These are phyloP conservation scores for Ophioderma brevispina DNA, from an alignment of 35 echinoderm and acorn worm species.

Conservation along the genomic window DNA sequence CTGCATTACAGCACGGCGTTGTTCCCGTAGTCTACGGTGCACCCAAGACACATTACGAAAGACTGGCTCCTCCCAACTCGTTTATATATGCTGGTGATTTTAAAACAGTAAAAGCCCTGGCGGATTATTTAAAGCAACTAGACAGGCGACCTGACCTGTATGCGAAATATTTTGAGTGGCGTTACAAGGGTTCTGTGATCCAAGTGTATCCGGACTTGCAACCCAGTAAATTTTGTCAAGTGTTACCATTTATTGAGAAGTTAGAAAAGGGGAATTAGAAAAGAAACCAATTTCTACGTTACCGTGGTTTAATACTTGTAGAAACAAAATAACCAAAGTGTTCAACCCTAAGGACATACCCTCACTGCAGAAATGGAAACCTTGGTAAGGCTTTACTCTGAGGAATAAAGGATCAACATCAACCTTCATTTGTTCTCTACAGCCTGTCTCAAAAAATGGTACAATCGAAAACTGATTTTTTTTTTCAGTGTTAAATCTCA, in stretches of 20 bases:
- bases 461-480: too few species aligned
- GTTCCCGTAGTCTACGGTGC: conserved; percentile 87
- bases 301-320: conserved; percentile 67
- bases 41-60: conserved; percentile 48
- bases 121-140: conserved; percentile 54
- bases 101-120: conserved; percentile 56
- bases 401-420: too few species aligned
- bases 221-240: conserved; percentile 52
- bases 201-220: conserved; percentile 55
- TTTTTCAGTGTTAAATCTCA: too few species aligned
- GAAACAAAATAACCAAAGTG: not conserved
- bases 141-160: conserved; percentile 69
- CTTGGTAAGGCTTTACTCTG: too few species aligned
- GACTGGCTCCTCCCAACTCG: conserved; percentile 69
- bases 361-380: not conserved
- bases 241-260: conserved; percentile 52
- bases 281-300: conserved; percentile 33
- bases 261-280: conserved; percentile 19
- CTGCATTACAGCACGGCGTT: conserved; percentile 47
- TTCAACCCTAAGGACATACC: conserved; percentile 4
- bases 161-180: conserved; percentile 72
- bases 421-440: too few species aligned
- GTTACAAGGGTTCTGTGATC: conserved; percentile 41
- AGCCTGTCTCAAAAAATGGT: too few species aligned
- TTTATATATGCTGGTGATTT: conserved; percentile 82